phyloP scores from a whole-genome alignment of 2,888 invertebrate genomes.

The Torymus texanus region DNA sequence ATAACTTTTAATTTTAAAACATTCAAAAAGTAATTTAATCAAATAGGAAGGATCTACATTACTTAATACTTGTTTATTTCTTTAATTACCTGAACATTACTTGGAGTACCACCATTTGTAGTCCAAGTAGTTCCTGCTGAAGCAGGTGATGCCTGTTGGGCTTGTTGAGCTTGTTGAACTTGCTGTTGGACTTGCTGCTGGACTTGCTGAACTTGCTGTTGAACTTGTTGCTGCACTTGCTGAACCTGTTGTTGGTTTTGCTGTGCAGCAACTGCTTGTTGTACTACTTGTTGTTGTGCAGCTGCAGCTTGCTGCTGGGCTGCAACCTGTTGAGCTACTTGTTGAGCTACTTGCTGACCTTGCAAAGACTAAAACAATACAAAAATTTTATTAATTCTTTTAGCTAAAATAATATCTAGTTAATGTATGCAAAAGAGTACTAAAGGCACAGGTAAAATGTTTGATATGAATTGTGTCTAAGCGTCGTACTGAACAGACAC shows the following conservation, averaged over 20 bases:
- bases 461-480: too few relatives aligned
- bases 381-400: too few relatives aligned
- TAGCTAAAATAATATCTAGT: too few relatives aligned
- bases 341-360: slow-evolving; percentile 69
- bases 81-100: slow-evolving; percentile 71
- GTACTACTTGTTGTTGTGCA: slow-evolving; percentile 42
- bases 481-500: too few relatives aligned
- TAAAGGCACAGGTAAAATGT: too few relatives aligned
- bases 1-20: background rate
- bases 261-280: slow-evolving; percentile 61
- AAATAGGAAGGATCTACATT: background rate
- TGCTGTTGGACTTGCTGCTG: slow-evolving; percentile 65
- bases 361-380: slow-evolving; percentile 59
- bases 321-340: slow-evolving; percentile 60
- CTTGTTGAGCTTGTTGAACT: slow-evolving; percentile 72
- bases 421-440: too few relatives aligned
- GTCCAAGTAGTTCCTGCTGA: slow-evolving; percentile 72
- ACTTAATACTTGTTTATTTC: too few relatives aligned
- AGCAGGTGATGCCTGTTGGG: slow-evolving; percentile 69
- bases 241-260: slow-evolving; percentile 65
- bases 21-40: slow-evolving; percentile 12
- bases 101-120: slow-evolving; percentile 71
- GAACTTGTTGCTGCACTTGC: slow-evolving; percentile 65
- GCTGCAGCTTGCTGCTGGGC: slow-evolving; percentile 65
- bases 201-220: slow-evolving; percentile 65